Base-by-base conservation (phyloP, 2,888 invertebrate species). In the Amiota mariae region DNA sequence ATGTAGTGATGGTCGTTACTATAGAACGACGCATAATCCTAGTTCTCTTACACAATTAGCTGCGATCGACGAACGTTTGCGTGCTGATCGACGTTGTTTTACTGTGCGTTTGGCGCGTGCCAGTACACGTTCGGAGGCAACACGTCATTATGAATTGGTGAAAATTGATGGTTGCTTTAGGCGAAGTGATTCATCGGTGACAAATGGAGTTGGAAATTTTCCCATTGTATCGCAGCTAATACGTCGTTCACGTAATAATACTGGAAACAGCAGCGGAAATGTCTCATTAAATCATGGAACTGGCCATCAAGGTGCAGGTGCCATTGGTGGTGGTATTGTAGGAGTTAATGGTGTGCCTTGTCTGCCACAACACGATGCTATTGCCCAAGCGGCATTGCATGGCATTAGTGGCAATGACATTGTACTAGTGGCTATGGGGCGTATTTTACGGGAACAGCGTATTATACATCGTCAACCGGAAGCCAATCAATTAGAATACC, bases 401-500 rank as follows among this genome's bases (percentile, higher is more conserved):
- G 89, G 89, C 70, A 88, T 90, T 61, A 92, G 93, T 82, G 93
- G 93, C 11, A 93, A 93, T 88, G 93, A 93, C 82, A 91, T 91
- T 87, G 92, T 93, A 75, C 93, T 95, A 83, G 92, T 95, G 82
- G 95, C 94, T 76, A 93, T 96, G 90, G 95, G 94, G 49, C 92
- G 94, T 84, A 91, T 95, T 36, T 89, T 94, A 82, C 92, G 94
- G 83, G 94, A 95, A 12, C 92, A 92, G 76, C 92, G 94, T 64
- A 92, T 95, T 49, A 92, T 94, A 47, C 92, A 93, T 80, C 90
- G 93, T 72, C 89, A 94, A 59, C 89, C 94, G 75, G 94, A 94
- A 83, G 93, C 93, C 8, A 93, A 92, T 75, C 94, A 94, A 82
- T 93, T 97, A 84, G 97, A 97, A 88, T 98, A 97, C 89, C 94